Percentiles rank a stretch among this genome's conserved stretches.
Evolutionary conservation across 2,797 vertebrate species (phyloP).

Genomic region (Aulostomus chinensis): DNA sequence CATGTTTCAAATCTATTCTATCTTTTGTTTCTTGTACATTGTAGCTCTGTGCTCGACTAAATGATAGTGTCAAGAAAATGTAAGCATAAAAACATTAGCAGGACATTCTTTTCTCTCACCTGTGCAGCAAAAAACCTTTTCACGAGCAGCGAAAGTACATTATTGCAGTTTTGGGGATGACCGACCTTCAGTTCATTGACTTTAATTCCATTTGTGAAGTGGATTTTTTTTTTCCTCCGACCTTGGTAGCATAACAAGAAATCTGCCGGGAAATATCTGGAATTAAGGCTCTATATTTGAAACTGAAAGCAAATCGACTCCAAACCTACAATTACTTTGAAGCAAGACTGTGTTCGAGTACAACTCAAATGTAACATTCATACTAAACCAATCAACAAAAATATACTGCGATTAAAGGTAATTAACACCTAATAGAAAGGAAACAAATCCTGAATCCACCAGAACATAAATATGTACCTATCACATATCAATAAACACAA

Average conservation of each 20-base stretch:
- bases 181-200: conserved; percentile 1
- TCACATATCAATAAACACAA: too few species aligned
- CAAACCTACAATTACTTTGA: conserved; percentile 29
- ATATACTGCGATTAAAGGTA: conserved; percentile 22
- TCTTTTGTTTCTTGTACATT: conserved; percentile 37
- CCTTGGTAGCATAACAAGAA: neutral
- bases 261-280: neutral
- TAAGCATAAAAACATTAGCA: conserved; percentile 30
- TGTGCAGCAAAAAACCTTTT: conserved; percentile 38
- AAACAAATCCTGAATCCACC: neutral
- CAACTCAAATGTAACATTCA: conserved; percentile 37
- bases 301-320: conserved; percentile 28
- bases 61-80: conserved; percentile 24
- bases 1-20: too few species aligned
- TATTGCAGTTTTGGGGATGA: conserved; percentile 27
- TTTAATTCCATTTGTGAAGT: neutral
- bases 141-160: conserved; percentile 24
- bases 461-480: neutral
- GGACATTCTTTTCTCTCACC: conserved; percentile 46
- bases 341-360: conserved; percentile 20
- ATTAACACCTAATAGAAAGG: neutral
- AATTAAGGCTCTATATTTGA: conserved; percentile 18
- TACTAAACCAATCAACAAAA: conserved; percentile 20
- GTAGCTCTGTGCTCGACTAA: conserved; percentile 47
- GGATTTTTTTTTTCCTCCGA: neutral